Evolutionary conservation across 2,113 vertebrate genomes (phyloP), one percentile per base, ranked within the genome.

Genomic region (Atractosteus spatula): DNA sequence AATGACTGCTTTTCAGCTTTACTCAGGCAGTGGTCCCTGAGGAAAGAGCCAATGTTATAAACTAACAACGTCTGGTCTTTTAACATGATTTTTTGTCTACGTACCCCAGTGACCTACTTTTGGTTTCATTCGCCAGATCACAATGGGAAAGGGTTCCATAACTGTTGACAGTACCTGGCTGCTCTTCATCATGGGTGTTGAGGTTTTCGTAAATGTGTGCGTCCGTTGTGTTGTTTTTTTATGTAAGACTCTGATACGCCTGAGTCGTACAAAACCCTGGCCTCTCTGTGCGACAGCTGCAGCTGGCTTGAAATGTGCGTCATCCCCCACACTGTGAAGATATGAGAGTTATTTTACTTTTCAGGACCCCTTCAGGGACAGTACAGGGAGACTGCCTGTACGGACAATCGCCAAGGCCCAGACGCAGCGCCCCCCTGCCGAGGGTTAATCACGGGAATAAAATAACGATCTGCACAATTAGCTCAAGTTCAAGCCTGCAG

Each of bases 101-200:
- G 76, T 88, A 90, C 79, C 88, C 88, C 86, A 88, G 83, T 92
- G 89, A 90, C 91, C 91, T 87, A 91, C 77, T 88, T 92, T 89
- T 89, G 84, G 91, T 92, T 92, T 89, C 91, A 87, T 86, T 82
- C 85, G 57, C 54, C 13, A 61, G 59, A 76, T 87, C 81, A 91
- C 90, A 91, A 91, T 90, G 75, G 86, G 72, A 83, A 78, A 82
- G 84, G 83, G 84, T 90, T 89, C 89, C 82, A 84, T 91, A 88
- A 89, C 78, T 61, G 70, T 81, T 86, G 77, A 91, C 84, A 89
- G 89, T 89, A 86, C 84, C 85, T 89, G 89, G 79, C 86, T 88
- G 85, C 87, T 85, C 83, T 85, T 86, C 83, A 85, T 77, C 83
- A 78, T 45, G 72, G 83, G 77, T 82, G 84, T 86, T 84, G 75